Conservation (phyloP, 30 jellyfish, hydroid and myxozoan genomes). For the Calvadosia cruxmelitensis region DNA sequence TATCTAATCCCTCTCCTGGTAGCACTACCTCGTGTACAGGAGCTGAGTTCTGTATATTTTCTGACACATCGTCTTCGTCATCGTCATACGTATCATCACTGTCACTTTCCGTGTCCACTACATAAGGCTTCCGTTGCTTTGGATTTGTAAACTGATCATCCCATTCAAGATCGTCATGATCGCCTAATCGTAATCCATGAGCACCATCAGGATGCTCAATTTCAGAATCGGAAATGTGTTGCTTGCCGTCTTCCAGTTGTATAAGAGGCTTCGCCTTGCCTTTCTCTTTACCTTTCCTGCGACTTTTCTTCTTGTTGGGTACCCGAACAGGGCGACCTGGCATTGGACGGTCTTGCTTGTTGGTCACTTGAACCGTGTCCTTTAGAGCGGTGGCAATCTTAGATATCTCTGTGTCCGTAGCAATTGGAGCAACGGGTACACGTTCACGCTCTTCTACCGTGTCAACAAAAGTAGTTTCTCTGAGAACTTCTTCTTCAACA, state of each 20-base stretch:
- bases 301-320: neutral
- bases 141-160: neutral
- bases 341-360: neutral
- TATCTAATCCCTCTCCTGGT: neutral
- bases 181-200: too few species aligned
- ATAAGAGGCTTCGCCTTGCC: neutral
- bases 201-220: neutral
- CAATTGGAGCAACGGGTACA: neutral
- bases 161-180: neutral
- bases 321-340: neutral
- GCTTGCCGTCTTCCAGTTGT: neutral
- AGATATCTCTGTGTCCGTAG: conserved; percentile 4
- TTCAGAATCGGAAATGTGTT: neutral
- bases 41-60: neutral
- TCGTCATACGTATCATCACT: neutral
- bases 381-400: conserved; percentile 8
- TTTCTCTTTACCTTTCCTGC: too few species aligned
- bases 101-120: neutral
- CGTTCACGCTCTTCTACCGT: neutral
- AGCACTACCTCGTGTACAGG: too few species aligned
- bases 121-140: neutral
- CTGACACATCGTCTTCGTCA: neutral
- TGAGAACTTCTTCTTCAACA: conserved; percentile 7
- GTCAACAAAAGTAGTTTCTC: neutral
- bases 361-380: neutral